Evolutionary conservation across 2,797 vertebrate species (phyloP), one percentile per base, ranked within the genome.

Genomic region (Poeciliopsis gracilis): DNA sequence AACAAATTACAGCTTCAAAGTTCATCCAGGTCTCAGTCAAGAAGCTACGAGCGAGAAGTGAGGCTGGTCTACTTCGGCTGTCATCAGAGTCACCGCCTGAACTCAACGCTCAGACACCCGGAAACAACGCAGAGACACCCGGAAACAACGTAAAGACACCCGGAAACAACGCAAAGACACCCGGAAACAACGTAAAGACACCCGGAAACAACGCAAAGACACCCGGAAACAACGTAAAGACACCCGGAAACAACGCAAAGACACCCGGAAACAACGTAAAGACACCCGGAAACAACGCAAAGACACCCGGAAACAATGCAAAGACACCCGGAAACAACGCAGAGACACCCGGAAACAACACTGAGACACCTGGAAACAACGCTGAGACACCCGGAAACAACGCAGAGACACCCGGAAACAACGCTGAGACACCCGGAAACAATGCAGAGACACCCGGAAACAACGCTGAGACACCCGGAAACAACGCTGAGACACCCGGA

Each of bases 11-110:
- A 20, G 5, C 36, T 80, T 81, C 79, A 77, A 80, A 86, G 49
- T 51, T 83, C 18, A 46, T 45, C 55, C 91, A 86, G 43, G 69
- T 78, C 7, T 87, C 88, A 0, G 87, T 89, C 30, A 91, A 90
- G 74, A 90, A 90, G 77, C 70, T 87, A 16, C 88, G 90, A 81
- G 76, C 89, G 10, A 82, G 72, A 0, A 0, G 45, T 38, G 82
- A 73, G 8, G 79, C 80, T 11, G 82, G 61, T 59, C 2, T 82
- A 59, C 69, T 90, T 79, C 61, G 10, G 55, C 85, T 87, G 25
- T 85, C 88, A 0, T 84, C 86, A 38, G 84, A 89, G 36, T 85
- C 82, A 5, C 72, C 78, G 38, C 71, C 70, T 45, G 41, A 7
- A 45, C 78, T 76, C 73, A 53, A 30, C 28, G 20, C 5, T n/a